Percentiles rank a stretch among this genome's conserved stretches.
phyloP scores from a whole-genome alignment of 2,113 vertebrate genomes.

The Catharus bicknelli region DNA sequence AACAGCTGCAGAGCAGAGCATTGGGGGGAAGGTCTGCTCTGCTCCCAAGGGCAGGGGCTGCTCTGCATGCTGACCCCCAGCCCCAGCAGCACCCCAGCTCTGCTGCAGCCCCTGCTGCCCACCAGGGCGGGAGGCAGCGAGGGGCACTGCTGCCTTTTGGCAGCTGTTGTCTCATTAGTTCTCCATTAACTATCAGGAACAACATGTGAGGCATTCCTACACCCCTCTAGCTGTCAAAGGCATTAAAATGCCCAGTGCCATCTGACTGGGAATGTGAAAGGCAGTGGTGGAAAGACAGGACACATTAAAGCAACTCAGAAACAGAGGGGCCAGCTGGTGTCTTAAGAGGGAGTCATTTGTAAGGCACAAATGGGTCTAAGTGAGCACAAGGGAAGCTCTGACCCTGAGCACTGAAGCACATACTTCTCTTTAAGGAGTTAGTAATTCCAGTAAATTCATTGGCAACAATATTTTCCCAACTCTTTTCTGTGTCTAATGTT shows the following conservation, averaged over 20 bases:
- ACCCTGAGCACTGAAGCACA: not conserved
- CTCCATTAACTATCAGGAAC: conserved; percentile 12
- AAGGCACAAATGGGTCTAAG: not conserved
- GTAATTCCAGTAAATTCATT: not conserved
- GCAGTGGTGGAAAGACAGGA: not conserved
- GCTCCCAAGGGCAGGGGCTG: not conserved
- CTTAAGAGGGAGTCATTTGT: not conserved
- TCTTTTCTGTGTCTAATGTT: conserved; percentile 1
- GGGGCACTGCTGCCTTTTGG: not conserved
- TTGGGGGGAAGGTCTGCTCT: conserved; percentile 21
- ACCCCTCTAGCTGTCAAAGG: not conserved
- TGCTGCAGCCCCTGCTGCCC: not conserved
- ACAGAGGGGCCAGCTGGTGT: not conserved
- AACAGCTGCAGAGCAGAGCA: not conserved
- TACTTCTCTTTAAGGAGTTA: conserved; percentile 1
- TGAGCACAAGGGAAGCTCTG: not conserved
- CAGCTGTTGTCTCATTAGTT: conserved; percentile 52
- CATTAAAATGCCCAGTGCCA: not conserved
- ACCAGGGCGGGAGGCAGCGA: not conserved
- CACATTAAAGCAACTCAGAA: not conserved
- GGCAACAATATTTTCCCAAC: conserved; percentile 26
- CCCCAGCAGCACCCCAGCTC: not conserved
- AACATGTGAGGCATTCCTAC: not conserved
- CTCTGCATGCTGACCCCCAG: not conserved
- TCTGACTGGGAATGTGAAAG: not conserved